Evolutionary conservation across 2,113 vertebrate species (phyloP).

Genomic region (Syrmaticus mikado): DNA sequence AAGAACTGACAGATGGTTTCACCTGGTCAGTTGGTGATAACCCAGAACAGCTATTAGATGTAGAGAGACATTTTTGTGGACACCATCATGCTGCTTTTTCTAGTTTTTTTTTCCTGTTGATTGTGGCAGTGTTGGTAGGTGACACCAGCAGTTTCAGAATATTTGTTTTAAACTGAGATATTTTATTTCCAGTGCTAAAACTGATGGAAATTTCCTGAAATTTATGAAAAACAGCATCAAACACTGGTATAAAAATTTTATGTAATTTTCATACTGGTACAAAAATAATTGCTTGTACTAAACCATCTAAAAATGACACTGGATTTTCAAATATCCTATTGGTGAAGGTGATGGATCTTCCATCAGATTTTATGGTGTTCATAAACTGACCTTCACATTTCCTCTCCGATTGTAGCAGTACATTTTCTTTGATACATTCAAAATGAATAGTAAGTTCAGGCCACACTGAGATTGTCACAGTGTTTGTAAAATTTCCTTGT

Average conservation of each 20-base stretch:
- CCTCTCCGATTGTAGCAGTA: neutral
- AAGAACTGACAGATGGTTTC: neutral
- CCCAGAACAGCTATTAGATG: neutral
- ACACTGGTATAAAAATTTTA: neutral
- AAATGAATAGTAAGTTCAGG: neutral
- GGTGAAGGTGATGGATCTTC: neutral
- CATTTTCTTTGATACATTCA: neutral
- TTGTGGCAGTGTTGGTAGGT: neutral
- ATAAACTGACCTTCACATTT: neutral
- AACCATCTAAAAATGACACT: neutral
- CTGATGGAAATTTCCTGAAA: neutral
- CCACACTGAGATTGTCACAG: neutral
- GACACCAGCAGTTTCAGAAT: neutral
- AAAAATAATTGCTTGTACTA: neutral
- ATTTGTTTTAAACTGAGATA: neutral
- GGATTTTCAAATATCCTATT: neutral
- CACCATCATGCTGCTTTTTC: neutral
- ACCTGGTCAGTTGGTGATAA: neutral
- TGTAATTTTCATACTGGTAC: too few relatives aligned
- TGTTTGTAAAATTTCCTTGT: neutral
- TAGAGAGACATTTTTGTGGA: neutral
- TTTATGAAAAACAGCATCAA: neutral
- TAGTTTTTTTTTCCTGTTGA: neutral
- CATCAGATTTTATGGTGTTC: neutral
- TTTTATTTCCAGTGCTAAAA: neutral